A percentile compares a stretch with the other conserved stretches of the same genome.
Evolutionary conservation across 2,888 invertebrate species (phyloP).

Genomic region (Onchidella celtica): DNA sequence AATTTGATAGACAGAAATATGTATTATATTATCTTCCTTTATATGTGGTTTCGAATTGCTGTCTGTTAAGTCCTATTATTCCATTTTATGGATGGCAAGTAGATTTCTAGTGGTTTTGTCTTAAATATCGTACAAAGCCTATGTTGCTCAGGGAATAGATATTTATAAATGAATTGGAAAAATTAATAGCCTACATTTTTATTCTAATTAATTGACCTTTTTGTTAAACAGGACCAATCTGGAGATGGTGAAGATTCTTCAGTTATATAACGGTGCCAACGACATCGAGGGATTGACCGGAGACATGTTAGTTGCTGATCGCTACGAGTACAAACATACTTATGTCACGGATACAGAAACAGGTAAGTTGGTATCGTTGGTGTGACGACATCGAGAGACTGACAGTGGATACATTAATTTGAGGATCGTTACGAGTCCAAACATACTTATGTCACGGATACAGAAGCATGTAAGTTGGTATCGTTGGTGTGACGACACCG

Average conservation of each 20-base stretch:
- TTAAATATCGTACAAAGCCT: too few species aligned
- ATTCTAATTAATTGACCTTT: too few species aligned
- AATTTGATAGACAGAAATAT: too few species aligned
- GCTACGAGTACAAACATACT: constrained; percentile 55
- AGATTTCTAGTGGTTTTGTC: too few species aligned
- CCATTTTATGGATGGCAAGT: too few species aligned
- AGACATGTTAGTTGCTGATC: constrained; percentile 17
- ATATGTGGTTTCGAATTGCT: too few species aligned
- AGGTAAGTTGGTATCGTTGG: constrained; percentile 14
- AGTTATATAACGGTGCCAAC: constrained; percentile 76
- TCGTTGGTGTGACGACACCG: constrained; percentile 71
- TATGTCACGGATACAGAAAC: constrained; percentile 31
- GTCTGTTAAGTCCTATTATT: too few species aligned
- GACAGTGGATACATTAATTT: constrained; percentile 24
- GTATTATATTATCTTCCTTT: too few species aligned
- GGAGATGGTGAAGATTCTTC: constrained; percentile 75
- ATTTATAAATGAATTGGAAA: too few species aligned
- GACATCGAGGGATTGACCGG: constrained; percentile 69
- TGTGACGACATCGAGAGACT: constrained; percentile 75
- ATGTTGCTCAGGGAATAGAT: too few species aligned
- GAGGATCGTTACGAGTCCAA: constrained; percentile 52
- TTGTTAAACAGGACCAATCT: constrained; percentile 69
- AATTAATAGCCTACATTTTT: too few species aligned
- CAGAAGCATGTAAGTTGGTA: constrained; percentile 27
- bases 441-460: constrained; percentile 43